Evolutionary conservation across 1,140 invertebrate species (phyloP).

Genomic region (Thaumatotibia leucotreta): DNA sequence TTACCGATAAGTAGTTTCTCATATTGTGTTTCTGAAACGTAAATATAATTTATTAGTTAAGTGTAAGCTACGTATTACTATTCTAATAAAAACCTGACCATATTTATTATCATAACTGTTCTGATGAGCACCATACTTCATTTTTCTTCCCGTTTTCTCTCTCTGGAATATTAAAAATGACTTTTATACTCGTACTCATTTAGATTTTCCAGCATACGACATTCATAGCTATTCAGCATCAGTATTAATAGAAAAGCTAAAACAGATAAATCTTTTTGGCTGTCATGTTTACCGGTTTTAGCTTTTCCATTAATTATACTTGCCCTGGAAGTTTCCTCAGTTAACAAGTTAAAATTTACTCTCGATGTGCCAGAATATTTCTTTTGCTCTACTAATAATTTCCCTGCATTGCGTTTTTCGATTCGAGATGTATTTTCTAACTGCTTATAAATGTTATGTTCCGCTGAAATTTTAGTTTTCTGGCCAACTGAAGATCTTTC

Average conservation of each 20-base stretch:
- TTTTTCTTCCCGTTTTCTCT: not conserved
- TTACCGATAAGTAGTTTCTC: slow-evolving; percentile 4
- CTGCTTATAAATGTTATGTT: too few species aligned
- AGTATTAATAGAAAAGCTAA: too few species aligned
- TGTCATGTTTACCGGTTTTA: not conserved
- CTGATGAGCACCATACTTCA: not conserved
- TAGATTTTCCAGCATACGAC: not conserved
- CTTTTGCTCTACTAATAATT: too few species aligned
- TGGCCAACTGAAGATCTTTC: not conserved
- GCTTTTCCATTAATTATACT: not conserved
- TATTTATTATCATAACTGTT: not conserved
- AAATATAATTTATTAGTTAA: not conserved
- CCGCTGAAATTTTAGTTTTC: too few species aligned
- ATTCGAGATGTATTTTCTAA: not conserved
- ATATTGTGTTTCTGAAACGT: not conserved
- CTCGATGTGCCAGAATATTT: too few species aligned
- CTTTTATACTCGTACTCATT: too few species aligned
- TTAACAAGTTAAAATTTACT: not conserved
- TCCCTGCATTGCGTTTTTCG: too few species aligned
- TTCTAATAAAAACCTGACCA: not conserved
- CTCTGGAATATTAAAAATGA: not conserved
- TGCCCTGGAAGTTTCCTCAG: not conserved
- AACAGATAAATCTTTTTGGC: too few species aligned
- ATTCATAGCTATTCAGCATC: not conserved
- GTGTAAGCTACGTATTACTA: too few species aligned